Evolutionary conservation across 2,113 vertebrate species (phyloP).

Genomic region (Pholis gunnellus): DNA sequence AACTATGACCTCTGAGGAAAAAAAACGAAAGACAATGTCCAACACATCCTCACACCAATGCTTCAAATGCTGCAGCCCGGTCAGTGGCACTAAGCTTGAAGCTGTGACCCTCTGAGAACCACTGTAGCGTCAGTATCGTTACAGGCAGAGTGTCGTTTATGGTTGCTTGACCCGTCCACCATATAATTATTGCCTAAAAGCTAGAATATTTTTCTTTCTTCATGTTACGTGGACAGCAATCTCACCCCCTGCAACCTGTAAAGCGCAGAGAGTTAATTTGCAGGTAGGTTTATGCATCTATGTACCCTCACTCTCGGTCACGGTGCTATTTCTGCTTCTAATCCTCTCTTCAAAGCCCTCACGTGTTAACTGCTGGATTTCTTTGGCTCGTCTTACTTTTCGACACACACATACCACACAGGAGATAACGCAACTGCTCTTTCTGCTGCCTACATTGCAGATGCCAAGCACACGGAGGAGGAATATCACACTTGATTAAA

Average conservation of each 20-base stretch:
- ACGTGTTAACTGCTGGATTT: constrained; percentile 27
- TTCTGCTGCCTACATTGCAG: constrained; percentile 52
- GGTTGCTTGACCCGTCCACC: no score
- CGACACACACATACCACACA: constrained; percentile 25
- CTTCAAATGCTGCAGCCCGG: not conserved
- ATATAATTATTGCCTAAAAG: constrained; percentile 9
- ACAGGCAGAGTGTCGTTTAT: no score
- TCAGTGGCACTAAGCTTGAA: no score
- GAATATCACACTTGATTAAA: constrained; percentile 73
- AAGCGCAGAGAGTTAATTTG: constrained; percentile 25
- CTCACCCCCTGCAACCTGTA: constrained; percentile 17
- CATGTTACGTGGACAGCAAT: constrained; percentile 7
- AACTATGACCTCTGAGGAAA: no score
- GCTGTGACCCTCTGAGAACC: no score
- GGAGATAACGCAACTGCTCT: constrained; percentile 53
- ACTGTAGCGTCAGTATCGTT: no score
- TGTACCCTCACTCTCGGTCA: constrained; percentile 11
- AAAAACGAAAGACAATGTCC: no score
- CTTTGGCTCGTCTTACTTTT: constrained; percentile 26
- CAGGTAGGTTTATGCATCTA: constrained; percentile 26
- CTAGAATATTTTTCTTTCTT: not conserved
- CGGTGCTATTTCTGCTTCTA: constrained; percentile 52
- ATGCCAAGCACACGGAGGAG: constrained; percentile 63
- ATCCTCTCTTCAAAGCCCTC: constrained; percentile 45
- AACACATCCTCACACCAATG: not conserved